Base-by-base conservation (phyloP, 2,888 invertebrate species). In the Corbicula japonica region DNA sequence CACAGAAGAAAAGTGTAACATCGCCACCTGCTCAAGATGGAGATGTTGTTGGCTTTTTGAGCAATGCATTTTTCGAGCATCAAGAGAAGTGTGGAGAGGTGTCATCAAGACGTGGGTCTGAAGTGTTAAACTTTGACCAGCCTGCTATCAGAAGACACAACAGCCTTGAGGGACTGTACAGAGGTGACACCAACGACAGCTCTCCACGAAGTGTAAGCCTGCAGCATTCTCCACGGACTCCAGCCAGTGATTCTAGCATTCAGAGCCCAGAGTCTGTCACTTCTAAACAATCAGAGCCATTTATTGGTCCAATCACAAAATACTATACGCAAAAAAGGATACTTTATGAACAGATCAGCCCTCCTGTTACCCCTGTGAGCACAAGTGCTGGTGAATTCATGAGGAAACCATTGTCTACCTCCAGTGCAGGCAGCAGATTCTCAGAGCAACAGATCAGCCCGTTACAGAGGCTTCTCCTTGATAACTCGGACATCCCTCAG, bases 341-440 rank as follows among this genome's bases (percentile, higher is more conserved):
- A 10, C 46, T 72, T 52, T 80, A 80, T 69, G 80, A 80, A 60
- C 76, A 76, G 60, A 80, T 80, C 5, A 80, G 76, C 41, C 80
- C 80, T 10, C 80, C 80, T 28, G 76, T 65, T 10, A 80, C 80
- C 3, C 80, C 80, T 28, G 62, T 44, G 2, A 52, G 69, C 12
- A 23, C 38, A 15, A 54, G 6, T 44, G 44, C 54, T n/a, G 44
- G 21, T 54, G 54, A 50, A 18, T n/a, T 30, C 8, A 35, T 26
- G 23, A 60, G 35, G 21, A 68, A 62, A 44, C 41, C 63, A 3
- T 23, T 68, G 6, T 32, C 63, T 18, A 18, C 38, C 30, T 48
- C 63, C 10, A 80, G 68, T 54, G 72, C 76, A 54, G 61, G 66
- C 44, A 65, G 61, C 52, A 35, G 30, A 21, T 8, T 62, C 4